Conservation (phyloP, 2,797 vertebrate species). For the Bovichtus diacanthus region DNA sequence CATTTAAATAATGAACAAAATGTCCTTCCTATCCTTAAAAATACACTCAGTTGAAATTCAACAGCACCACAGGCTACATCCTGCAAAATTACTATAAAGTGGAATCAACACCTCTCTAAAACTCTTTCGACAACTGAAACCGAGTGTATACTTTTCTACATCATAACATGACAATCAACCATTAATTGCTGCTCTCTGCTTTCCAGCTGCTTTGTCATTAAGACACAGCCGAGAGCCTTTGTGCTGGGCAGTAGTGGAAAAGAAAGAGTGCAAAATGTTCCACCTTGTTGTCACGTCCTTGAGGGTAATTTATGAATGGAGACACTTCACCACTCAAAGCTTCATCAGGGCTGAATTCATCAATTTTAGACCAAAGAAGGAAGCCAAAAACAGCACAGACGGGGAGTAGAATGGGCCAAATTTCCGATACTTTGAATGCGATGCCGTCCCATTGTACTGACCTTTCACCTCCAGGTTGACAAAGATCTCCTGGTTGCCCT, state of each 20-base stretch:
- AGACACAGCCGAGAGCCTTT: constrained; percentile 2
- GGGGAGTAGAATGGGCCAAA: not conserved
- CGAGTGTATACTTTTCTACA: not conserved
- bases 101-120: not conserved
- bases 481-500: constrained; percentile 72
- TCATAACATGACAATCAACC: not conserved
- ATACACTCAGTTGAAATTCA: not conserved
- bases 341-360: not conserved
- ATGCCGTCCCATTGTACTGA: constrained; percentile 61
- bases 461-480: constrained; percentile 85
- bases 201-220: constrained; percentile 8
- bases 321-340: not conserved
- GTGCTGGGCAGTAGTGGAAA: constrained; percentile 23
- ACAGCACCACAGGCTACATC: not conserved
- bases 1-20: not conserved
- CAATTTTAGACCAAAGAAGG: not conserved
- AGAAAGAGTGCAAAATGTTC: constrained; percentile 44
- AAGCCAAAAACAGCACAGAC: not conserved
- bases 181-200: not conserved
- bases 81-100: not conserved
- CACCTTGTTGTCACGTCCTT: constrained; percentile 41
- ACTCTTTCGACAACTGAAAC: not conserved
- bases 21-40: not conserved
- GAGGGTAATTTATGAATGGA: constrained; percentile 40
- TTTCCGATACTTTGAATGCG: too few relatives aligned